Percentiles rank a stretch among this genome's conserved stretches.
Conservation (phyloP, 2,113 vertebrate species). For the Nyctereutes procyonoides region DNA sequence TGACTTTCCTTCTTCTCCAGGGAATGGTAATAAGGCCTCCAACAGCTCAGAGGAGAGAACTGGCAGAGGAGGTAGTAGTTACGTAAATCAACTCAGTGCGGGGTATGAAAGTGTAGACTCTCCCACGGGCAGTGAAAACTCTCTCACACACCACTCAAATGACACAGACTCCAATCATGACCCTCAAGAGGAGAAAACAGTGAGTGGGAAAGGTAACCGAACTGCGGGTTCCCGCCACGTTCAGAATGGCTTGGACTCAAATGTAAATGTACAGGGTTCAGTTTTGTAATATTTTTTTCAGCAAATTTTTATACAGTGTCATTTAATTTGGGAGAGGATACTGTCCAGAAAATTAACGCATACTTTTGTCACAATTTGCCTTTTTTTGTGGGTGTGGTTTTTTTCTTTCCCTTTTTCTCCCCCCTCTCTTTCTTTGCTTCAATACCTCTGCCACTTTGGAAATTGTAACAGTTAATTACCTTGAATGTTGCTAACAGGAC, state of each 20-base stretch:
- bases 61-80: slow-evolving; percentile 91
- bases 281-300: slow-evolving; percentile 91
- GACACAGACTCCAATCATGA: slow-evolving; percentile 99
- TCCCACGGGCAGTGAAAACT: slow-evolving; percentile 98
- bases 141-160: slow-evolving; percentile 98
- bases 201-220: slow-evolving; percentile 97
- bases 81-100: slow-evolving; percentile 95
- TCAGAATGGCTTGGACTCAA: slow-evolving; percentile 98
- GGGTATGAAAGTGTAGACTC: slow-evolving; percentile 99
- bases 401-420: background rate
- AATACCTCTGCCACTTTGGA: slow-evolving; percentile 93
- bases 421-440: slow-evolving; percentile 87
- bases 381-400: slow-evolving; percentile 85
- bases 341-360: slow-evolving; percentile 89
- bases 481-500: slow-evolving; percentile 92
- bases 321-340: slow-evolving; percentile 91
- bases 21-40: slow-evolving; percentile 95
- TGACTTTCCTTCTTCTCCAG: slow-evolving; percentile 95
- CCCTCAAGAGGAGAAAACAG: slow-evolving; percentile 96
- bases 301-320: slow-evolving; percentile 91
- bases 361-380: slow-evolving; percentile 90
- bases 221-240: slow-evolving; percentile 96
- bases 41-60: slow-evolving; percentile 96
- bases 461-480: slow-evolving; percentile 92
- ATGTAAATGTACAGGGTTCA: slow-evolving; percentile 90